phyloP scores from a whole-genome alignment of 1,140 invertebrate species.

The Scaptomyza hsui region DNA sequence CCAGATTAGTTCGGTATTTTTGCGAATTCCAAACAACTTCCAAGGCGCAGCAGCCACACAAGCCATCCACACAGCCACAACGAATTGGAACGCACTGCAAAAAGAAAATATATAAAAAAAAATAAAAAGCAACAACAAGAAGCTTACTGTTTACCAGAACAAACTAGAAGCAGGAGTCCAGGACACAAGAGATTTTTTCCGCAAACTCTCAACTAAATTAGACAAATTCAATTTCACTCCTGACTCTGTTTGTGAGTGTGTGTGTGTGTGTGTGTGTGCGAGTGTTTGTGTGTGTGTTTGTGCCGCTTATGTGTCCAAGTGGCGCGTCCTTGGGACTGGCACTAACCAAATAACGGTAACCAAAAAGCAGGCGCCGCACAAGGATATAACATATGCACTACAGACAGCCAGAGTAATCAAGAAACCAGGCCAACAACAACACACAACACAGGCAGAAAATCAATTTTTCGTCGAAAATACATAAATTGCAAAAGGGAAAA shows the following conservation, averaged over 20 bases:
- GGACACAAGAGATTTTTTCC: slow-evolving; percentile 2
- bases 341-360: slow-evolving; percentile 45
- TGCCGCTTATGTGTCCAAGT: slow-evolving; percentile 35
- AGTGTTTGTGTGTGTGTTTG: slow-evolving; percentile 35
- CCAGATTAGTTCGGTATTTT: slow-evolving; percentile 69
- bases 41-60: slow-evolving; percentile 49
- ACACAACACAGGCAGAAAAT: slow-evolving; percentile 53
- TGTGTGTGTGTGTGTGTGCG: slow-evolving; percentile 30
- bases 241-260: slow-evolving; percentile 43
- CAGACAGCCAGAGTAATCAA: slow-evolving; percentile 14
- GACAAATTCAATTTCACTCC: slow-evolving; percentile 49
- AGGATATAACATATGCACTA: slow-evolving; percentile 34
- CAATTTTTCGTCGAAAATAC: slow-evolving; percentile 68
- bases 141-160: slow-evolving; percentile 14
- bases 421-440: slow-evolving; percentile 57
- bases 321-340: slow-evolving; percentile 61
- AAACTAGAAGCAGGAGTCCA: slow-evolving; percentile 12
- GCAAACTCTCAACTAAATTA: slow-evolving; percentile 54
- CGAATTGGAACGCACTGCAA: slow-evolving; percentile 46
- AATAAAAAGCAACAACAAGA: slow-evolving; percentile 30
- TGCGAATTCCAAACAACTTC: slow-evolving; percentile 51
- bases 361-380: slow-evolving; percentile 50
- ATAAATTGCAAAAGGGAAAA: slow-evolving; percentile 56
- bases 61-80: slow-evolving; percentile 40
- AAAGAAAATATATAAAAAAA: slow-evolving; percentile 17